Evolutionary conservation across 2,888 invertebrate genomes (phyloP).

Genomic region (Archips crataeganus): DNA sequence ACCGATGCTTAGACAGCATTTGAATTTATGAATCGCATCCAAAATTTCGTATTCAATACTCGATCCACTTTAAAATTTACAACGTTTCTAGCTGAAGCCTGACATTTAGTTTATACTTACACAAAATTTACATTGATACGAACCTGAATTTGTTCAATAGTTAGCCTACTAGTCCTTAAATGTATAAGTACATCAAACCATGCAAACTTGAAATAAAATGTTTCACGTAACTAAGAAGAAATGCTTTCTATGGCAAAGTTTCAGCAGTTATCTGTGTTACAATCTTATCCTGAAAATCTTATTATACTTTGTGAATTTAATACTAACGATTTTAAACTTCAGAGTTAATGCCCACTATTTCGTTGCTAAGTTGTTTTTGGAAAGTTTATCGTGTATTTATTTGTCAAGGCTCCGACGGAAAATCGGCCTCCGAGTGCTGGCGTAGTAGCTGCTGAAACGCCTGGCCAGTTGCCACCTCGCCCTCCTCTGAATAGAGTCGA

Average conservation of each 20-base stretch:
- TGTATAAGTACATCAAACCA: conserved; percentile 10
- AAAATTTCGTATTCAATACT: conserved; percentile 24
- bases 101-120: background rate
- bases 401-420: conserved; percentile 72
- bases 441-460: conserved; percentile 59
- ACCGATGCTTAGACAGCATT: conserved; percentile 52
- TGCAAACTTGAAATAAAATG: conserved; percentile 5
- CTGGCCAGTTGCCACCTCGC: conserved; percentile 61
- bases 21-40: conserved; percentile 29
- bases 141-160: conserved; percentile 1
- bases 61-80: conserved; percentile 28
- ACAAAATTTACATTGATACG: conserved; percentile 4
- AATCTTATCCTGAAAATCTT: conserved; percentile 48
- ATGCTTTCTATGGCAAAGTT: conserved; percentile 4
- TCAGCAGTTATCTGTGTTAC: conserved; percentile 43
- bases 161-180: background rate
- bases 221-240: conserved; percentile 16
- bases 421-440: conserved; percentile 65
- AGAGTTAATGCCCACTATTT: background rate
- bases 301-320: conserved; percentile 29
- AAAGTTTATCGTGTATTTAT: conserved; percentile 45
- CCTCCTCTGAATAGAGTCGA: conserved; percentile 74
- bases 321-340: conserved; percentile 7
- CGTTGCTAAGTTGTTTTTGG: background rate
- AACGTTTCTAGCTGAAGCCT: background rate